Evolutionary conservation across 1,140 invertebrate genomes (phyloP).

Genomic region (Zaprionus lachaisei): DNA sequence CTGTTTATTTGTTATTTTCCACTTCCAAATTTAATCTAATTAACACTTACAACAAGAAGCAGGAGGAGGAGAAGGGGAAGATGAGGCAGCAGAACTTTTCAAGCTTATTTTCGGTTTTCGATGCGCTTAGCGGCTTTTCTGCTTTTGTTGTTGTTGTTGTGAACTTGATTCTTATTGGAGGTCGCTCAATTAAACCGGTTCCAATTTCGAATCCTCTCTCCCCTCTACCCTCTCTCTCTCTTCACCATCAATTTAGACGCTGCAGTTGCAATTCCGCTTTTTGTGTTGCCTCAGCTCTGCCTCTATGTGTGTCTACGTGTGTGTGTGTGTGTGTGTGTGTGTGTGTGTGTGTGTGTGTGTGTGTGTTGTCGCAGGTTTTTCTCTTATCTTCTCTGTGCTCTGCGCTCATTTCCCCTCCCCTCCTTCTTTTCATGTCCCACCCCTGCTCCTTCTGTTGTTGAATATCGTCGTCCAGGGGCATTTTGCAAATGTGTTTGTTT

Average conservation of each 20-base stretch:
- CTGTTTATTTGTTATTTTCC: constrained; percentile 8
- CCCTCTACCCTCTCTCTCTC: not conserved
- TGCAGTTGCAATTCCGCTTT: constrained; percentile 49
- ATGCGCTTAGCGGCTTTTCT: constrained; percentile 30
- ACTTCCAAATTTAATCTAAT: constrained; percentile 6
- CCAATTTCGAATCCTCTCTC: constrained; percentile 17
- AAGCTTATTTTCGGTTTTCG: constrained; percentile 11
- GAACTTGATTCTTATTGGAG: constrained; percentile 80
- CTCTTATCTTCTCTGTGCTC: constrained; percentile 41
- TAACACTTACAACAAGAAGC: constrained; percentile 2
- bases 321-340: constrained; percentile 1
- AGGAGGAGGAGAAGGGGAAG: not conserved
- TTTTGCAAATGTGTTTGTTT: constrained; percentile 50
- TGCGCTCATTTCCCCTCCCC: constrained; percentile 12
- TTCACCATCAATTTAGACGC: constrained; percentile 31
- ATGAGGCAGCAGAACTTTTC: constrained; percentile 1
- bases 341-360: not conserved
- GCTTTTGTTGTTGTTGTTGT: constrained; percentile 38
- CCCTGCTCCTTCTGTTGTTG: constrained; percentile 1
- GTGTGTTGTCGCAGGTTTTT: constrained; percentile 42
- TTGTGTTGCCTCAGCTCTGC: constrained; percentile 30
- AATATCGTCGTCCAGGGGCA: constrained; percentile 26
- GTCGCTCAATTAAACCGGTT: constrained; percentile 78
- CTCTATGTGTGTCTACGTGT: not conserved
- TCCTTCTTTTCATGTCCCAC: not conserved